Conservation (phyloP, 2,888 invertebrate genomes). For the Copidosoma aretas region DNA sequence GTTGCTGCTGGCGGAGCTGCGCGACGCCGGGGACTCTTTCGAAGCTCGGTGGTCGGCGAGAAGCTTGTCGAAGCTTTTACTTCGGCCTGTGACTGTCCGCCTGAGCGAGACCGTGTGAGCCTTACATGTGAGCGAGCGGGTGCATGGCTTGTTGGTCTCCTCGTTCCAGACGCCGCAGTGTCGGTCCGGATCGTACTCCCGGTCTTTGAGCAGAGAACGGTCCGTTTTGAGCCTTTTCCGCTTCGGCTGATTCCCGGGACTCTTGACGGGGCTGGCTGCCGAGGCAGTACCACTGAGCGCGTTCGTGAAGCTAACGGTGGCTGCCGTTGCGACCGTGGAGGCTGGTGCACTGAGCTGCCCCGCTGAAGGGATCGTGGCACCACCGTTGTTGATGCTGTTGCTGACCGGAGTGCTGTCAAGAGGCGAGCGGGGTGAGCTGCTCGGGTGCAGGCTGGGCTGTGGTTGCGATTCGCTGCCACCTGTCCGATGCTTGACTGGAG, state of each 20-base stretch:
- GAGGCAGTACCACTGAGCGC: slow-evolving; percentile 17
- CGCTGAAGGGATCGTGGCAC: slow-evolving; percentile 19
- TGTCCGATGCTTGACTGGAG: slow-evolving; percentile 52
- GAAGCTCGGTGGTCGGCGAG: slow-evolving; percentile 76
- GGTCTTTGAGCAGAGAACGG: slow-evolving; percentile 62
- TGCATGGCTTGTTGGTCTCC: slow-evolving; percentile 76
- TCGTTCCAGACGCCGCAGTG: slow-evolving; percentile 81
- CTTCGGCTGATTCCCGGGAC: slow-evolving; percentile 55
- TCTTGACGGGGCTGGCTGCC: slow-evolving; percentile 51
- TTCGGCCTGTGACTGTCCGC: slow-evolving; percentile 74
- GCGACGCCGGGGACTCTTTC: slow-evolving; percentile 63
- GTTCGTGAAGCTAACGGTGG: slow-evolving; percentile 31
- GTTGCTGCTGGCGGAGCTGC: background rate
- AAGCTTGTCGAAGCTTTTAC: slow-evolving; percentile 77
- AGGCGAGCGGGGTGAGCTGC: slow-evolving; percentile 57
- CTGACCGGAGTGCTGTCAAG: slow-evolving; percentile 50
- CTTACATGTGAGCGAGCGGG: slow-evolving; percentile 78
- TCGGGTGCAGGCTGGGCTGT: slow-evolving; percentile 44
- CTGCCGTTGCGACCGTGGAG: background rate
- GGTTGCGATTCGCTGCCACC: slow-evolving; percentile 44
- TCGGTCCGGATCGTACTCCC: slow-evolving; percentile 82
- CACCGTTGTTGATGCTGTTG: slow-evolving; percentile 17
- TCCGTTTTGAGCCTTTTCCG: slow-evolving; percentile 59
- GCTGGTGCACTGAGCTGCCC: background rate
- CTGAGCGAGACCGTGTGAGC: slow-evolving; percentile 74